A percentile compares a stretch with the other conserved stretches of the same genome.
Evolutionary conservation across 2,888 invertebrate genomes (phyloP).

Genomic region (Lepidochrysops patricia): DNA sequence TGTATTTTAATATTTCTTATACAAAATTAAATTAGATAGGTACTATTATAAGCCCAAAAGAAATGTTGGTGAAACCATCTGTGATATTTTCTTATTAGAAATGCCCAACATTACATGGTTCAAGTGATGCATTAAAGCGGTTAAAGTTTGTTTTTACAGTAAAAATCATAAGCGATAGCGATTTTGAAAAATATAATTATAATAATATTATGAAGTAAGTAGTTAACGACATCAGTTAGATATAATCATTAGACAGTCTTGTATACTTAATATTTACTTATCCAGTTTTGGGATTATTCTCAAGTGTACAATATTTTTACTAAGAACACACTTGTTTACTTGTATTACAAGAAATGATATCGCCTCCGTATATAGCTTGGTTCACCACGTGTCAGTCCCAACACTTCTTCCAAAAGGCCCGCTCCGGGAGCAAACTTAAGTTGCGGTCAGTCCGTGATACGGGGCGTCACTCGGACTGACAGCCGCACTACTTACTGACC

Average conservation of each 20-base stretch:
- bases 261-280: too few species aligned
- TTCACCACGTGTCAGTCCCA: constrained; percentile 38
- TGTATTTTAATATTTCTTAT: too few species aligned
- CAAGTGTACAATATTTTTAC: too few species aligned
- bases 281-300: too few species aligned
- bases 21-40: too few species aligned
- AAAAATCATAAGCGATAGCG: background rate
- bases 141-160: background rate
- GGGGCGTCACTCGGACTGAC: constrained; percentile 44
- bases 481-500: constrained; percentile 23
- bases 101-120: background rate
- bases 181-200: too few species aligned
- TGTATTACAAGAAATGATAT: background rate
- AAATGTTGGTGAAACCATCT: background rate
- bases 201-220: too few species aligned
- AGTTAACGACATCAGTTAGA: too few species aligned
- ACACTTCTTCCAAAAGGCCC: constrained; percentile 40
- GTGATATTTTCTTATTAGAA: background rate
- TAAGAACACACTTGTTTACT: too few species aligned
- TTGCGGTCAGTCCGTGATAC: constrained; percentile 32
- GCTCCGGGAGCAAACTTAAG: constrained; percentile 24
- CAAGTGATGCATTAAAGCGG: background rate
- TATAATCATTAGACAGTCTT: too few species aligned
- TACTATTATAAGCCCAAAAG: too few species aligned
- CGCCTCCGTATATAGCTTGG: constrained; percentile 19